Evolutionary conservation across 2,888 invertebrate genomes (phyloP), one percentile per base, ranked within the genome.

Genomic region (Rhagium mordax): DNA sequence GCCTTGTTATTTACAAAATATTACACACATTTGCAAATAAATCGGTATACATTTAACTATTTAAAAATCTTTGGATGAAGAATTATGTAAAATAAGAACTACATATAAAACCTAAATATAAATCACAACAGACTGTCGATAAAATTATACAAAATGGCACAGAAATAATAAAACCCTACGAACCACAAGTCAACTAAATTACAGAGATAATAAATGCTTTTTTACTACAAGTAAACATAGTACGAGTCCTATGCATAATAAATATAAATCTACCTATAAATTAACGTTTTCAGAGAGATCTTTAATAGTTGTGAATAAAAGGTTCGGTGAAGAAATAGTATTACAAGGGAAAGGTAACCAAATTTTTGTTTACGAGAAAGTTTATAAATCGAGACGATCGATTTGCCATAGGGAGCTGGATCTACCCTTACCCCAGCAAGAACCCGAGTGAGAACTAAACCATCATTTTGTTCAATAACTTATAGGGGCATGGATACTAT

Each of bases 61-160:
- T 62, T n/a, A 41, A 49, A 62, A 64, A 64, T 64, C 64, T 64
- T 64, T 64, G 64, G 64, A 61, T 61, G 48, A 16, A 64, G 51
- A 15, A 62, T 47, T 62, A 47, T 21, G 5, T 7, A 49, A 20
- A 7, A 10, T 41, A n/a, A 61, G n/a, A 41, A 29, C 1, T 60
- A 48, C 20, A 47, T 21, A 24, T 59, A 59, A 33, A 59, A 64
- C 13, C 24, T 51, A 61, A 20, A 47, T 48, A 64, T 51, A 49
- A 47, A 64, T 64, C 64, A 64, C 64, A 64, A 27, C 49, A 48
- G 64, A 64, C 51, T 64, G 64, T 64, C 64, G 27, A 15, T 64
- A 20, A 64, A 64, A 49, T 51, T 16, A 64, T 41, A 49, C 6
- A 51, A 15, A 61, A 51, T 64, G 49, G 20, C 48, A 64, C 27